These are phyloP conservation scores for Picathartes gymnocephalus DNA, from an alignment of 2,113 vertebrate genomes.

Conservation along the genomic window DNA sequence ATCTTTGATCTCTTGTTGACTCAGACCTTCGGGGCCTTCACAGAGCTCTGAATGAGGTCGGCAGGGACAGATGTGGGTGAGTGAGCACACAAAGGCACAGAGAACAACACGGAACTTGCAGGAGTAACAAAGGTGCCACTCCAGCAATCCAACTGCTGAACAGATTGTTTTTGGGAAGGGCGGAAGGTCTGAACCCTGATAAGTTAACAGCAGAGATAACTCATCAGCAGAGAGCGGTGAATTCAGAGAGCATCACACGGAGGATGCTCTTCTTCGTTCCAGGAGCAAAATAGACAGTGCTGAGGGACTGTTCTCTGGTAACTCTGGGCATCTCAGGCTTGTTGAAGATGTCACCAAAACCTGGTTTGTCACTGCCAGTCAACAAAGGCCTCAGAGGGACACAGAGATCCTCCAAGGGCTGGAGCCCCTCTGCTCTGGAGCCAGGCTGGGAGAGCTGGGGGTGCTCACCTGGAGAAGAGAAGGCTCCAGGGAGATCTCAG, in stretches of 20 bases:
- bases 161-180: not conserved
- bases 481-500: not conserved
- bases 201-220: not conserved
- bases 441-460: not conserved
- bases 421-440: not conserved
- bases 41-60: not conserved
- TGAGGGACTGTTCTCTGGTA: not conserved
- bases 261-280: not conserved
- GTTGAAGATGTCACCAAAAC: not conserved
- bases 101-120: not conserved
- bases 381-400: not conserved
- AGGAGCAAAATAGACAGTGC: not conserved
- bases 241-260: not conserved
- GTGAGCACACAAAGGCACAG: not conserved
- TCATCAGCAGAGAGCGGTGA: no score
- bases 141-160: not conserved
- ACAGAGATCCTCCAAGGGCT: rapidly evolving
- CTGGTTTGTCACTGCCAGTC: not conserved
- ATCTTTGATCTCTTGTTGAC: not conserved
- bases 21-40: not conserved
- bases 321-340: not conserved
- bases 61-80: not conserved
- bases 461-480: rapidly evolving
- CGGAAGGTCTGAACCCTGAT: not conserved
- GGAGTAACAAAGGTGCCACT: not conserved